Evolutionary conservation across 2,888 invertebrate species (phyloP).

Genomic region (Adineta ricciae): DNA sequence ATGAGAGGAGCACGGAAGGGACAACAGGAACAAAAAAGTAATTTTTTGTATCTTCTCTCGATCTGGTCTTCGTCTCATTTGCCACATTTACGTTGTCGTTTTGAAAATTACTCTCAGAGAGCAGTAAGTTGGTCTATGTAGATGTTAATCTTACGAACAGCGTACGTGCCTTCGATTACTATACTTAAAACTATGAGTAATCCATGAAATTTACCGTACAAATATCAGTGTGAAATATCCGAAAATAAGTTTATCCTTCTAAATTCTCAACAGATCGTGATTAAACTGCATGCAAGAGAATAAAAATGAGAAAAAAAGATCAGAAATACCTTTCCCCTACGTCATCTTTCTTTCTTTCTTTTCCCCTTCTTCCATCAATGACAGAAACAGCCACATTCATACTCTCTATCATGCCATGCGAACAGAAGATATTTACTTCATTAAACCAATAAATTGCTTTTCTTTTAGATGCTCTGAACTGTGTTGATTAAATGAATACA

Average conservation of each 20-base stretch:
- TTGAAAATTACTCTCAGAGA: not conserved
- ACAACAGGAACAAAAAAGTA: not conserved
- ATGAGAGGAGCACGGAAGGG: not conserved
- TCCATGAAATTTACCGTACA: not conserved
- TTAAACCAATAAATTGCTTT: not conserved
- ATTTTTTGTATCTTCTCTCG: not conserved
- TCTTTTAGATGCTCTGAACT: not conserved
- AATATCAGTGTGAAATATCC: not conserved
- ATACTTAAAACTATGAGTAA: not conserved
- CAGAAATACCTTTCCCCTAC: not conserved
- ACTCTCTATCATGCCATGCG: not conserved
- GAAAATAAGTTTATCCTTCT: not conserved
- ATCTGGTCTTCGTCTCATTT: not conserved
- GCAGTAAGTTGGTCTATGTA: not conserved
- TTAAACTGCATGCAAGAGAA: not conserved
- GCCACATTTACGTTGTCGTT: too few species aligned
- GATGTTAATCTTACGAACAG: not conserved
- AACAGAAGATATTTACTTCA: not conserved
- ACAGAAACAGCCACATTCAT: not conserved
- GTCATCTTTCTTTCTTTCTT: not conserved
- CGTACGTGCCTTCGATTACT: not conserved
- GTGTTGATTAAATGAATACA: not conserved
- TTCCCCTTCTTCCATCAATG: not conserved
- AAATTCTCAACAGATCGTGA: not conserved
- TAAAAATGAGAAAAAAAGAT: not conserved